Conservation (phyloP, 1,140 invertebrate species). For the Leguminivora glycinivorella region DNA sequence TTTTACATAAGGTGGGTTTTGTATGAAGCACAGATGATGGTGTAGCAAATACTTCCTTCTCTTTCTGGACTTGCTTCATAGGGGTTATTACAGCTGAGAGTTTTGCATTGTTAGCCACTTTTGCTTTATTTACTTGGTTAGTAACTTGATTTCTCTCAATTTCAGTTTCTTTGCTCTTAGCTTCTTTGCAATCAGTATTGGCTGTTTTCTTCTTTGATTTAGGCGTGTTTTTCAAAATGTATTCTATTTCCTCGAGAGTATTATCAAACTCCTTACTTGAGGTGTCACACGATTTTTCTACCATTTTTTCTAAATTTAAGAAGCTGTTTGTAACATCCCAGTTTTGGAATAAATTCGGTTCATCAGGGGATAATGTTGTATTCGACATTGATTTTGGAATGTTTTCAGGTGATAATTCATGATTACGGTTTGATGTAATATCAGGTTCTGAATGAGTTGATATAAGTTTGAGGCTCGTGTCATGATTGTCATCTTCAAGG, state of each 20-base stretch:
- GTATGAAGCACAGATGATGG: slow-evolving; percentile 36
- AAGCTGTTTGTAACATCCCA: slow-evolving; percentile 50
- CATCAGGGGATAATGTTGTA: slow-evolving; percentile 30
- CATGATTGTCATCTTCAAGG: slow-evolving; percentile 33
- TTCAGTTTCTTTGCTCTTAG: background rate
- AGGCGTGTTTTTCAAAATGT: slow-evolving; percentile 48
- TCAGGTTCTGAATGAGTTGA: slow-evolving; percentile 59
- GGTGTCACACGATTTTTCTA: slow-evolving; percentile 46
- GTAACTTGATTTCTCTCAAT: background rate
- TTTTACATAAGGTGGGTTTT: slow-evolving; percentile 43
- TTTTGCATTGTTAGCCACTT: slow-evolving; percentile 10
- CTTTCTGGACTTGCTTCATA: slow-evolving; percentile 20
- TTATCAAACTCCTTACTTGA: slow-evolving; percentile 45
- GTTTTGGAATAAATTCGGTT: slow-evolving; percentile 24
- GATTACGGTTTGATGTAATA: slow-evolving; percentile 27
- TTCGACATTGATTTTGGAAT: slow-evolving; percentile 29
- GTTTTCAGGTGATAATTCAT: background rate
- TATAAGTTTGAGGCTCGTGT: slow-evolving; percentile 51
- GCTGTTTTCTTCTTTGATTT: background rate
- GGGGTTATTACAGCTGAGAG: slow-evolving; percentile 17
- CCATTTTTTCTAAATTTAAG: slow-evolving; percentile 52
- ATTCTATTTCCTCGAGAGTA: slow-evolving; percentile 52
- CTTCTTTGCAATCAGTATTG: background rate
- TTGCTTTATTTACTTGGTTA: slow-evolving; percentile 6
- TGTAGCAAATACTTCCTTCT: slow-evolving; percentile 31